Conservation (phyloP, 2,888 invertebrate genomes). For the Acanthosepion lycidas region DNA sequence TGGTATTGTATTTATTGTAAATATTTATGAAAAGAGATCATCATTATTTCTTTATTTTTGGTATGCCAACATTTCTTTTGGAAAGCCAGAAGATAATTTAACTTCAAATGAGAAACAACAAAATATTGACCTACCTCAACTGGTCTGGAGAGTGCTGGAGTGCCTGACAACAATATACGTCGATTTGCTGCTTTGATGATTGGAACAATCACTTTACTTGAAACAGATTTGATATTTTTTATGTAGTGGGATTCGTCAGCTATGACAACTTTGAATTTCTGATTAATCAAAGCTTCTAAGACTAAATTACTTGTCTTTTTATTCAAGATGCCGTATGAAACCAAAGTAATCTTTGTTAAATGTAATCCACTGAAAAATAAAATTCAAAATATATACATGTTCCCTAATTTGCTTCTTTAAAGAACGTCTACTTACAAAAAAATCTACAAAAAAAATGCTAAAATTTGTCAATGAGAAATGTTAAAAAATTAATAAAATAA, state of each 20-base stretch:
- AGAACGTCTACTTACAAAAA: background rate
- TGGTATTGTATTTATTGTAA: too few relatives aligned
- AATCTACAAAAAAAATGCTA: too few relatives aligned
- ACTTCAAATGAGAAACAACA: background rate
- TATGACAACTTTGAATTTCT: slow-evolving; percentile 69
- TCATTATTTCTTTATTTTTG: too few relatives aligned
- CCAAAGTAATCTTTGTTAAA: slow-evolving; percentile 62
- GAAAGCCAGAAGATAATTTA: background rate
- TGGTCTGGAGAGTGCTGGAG: slow-evolving; percentile 72
- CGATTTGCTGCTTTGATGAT: slow-evolving; percentile 66
- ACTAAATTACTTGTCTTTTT: slow-evolving; percentile 64
- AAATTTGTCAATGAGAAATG: too few relatives aligned
- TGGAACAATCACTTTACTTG: slow-evolving; percentile 68
- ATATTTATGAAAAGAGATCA: too few relatives aligned
- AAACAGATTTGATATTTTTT: slow-evolving; percentile 67
- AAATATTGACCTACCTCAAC: slow-evolving; percentile 66
- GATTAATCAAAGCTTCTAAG: slow-evolving; percentile 66
- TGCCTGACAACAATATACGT: slow-evolving; percentile 71
- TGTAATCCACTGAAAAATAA: slow-evolving; percentile 63
- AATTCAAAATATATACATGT: background rate
- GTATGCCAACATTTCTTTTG: too few relatives aligned
- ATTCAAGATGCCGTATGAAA: slow-evolving; percentile 69
- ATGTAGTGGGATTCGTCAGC: slow-evolving; percentile 73
- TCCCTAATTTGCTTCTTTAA: background rate
- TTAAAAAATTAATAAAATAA: too few relatives aligned